Evolutionary conservation across 2,888 invertebrate genomes (phyloP).

Genomic region (Blastobasis adustella): DNA sequence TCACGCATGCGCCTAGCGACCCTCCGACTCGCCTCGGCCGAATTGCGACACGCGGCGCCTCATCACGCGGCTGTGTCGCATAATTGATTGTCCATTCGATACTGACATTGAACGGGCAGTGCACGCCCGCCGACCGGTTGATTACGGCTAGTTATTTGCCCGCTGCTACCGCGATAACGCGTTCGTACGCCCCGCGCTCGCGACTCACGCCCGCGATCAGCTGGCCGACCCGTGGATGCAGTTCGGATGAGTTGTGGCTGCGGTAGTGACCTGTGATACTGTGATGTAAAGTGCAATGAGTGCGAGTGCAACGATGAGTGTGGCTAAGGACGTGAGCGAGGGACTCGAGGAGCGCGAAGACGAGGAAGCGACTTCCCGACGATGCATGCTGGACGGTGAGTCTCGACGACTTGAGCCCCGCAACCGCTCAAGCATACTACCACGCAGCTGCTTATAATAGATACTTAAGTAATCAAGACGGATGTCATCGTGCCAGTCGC

Average conservation of each 20-base stretch:
- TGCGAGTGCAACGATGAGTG: conserved; percentile 49
- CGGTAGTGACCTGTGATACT: conserved; percentile 28
- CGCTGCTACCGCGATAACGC: conserved; percentile 51
- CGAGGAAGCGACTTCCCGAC: conserved; percentile 54
- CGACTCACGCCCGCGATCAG: conserved; percentile 28
- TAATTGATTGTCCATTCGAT: conserved; percentile 68
- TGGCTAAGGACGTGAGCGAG: conserved; percentile 46
- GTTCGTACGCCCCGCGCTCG: conserved; percentile 25
- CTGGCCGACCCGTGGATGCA: conserved; percentile 19
- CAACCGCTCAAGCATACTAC: neutral
- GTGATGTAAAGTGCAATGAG: conserved; percentile 37
- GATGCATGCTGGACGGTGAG: conserved; percentile 71
- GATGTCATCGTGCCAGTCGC: neutral
- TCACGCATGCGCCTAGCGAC: conserved; percentile 45
- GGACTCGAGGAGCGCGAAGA: conserved; percentile 52
- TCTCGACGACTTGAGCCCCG: conserved; percentile 1
- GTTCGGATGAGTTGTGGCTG: conserved; percentile 26
- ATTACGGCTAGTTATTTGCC: conserved; percentile 60
- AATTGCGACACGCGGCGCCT: conserved; percentile 56
- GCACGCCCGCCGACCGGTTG: conserved; percentile 49
- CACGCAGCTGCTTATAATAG: neutral
- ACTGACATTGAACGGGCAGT: conserved; percentile 66
- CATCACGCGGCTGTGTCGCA: conserved; percentile 57
- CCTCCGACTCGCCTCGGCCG: conserved; percentile 20
- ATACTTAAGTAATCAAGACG: neutral